Conservation (phyloP, 2,888 invertebrate genomes). For the Aleiodes alternator region DNA sequence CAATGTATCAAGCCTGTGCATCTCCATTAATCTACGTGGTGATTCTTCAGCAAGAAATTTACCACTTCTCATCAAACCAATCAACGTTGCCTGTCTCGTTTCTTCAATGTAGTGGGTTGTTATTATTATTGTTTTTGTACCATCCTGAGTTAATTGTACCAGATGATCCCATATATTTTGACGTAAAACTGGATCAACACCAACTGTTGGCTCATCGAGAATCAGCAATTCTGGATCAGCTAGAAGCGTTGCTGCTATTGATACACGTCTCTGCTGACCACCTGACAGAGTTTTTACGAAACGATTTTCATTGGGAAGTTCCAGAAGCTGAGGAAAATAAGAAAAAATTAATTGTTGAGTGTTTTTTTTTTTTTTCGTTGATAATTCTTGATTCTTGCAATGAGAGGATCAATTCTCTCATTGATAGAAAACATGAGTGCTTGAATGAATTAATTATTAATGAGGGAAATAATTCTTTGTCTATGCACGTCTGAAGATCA, state of each 20-base stretch:
- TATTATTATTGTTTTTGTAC: slow-evolving; percentile 88
- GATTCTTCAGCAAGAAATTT: slow-evolving; percentile 90
- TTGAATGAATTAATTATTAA: not conserved
- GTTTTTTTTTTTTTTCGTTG: not conserved
- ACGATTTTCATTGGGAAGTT: slow-evolving; percentile 78
- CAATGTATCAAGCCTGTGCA: slow-evolving; percentile 84
- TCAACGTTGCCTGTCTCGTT: slow-evolving; percentile 88
- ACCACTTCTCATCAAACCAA: slow-evolving; percentile 88
- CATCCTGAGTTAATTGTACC: slow-evolving; percentile 85
- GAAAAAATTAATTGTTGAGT: too few relatives aligned
- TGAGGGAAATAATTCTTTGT: too few relatives aligned
- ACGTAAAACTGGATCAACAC: slow-evolving; percentile 91
- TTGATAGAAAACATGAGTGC: not conserved
- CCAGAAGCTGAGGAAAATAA: slow-evolving; percentile 72
- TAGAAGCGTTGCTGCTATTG: slow-evolving; percentile 90
- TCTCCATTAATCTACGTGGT: slow-evolving; percentile 83
- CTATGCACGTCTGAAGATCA: too few relatives aligned
- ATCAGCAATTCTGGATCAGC: slow-evolving; percentile 94
- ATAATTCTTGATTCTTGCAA: not conserved
- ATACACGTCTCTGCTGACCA: slow-evolving; percentile 92
- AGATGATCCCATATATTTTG: slow-evolving; percentile 92
- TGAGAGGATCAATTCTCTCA: too few relatives aligned
- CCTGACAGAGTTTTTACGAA: slow-evolving; percentile 89
- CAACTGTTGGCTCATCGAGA: slow-evolving; percentile 95
- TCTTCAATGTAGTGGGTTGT: slow-evolving; percentile 94